Conservation (phyloP, 2,113 vertebrate species). For the Euleptes europaea region DNA sequence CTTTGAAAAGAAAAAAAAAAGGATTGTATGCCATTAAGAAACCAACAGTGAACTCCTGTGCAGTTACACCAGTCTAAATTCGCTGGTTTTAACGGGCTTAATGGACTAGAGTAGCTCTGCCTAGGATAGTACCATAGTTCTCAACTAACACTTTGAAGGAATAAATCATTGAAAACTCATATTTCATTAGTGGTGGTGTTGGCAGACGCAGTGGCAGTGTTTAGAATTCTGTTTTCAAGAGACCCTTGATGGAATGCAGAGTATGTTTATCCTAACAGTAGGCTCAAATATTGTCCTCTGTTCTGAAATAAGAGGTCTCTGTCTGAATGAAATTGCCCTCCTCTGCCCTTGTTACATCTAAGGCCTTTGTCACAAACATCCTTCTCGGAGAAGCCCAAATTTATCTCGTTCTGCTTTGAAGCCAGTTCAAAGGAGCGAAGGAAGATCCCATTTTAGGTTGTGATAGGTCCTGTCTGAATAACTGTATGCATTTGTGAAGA, state of each 20-base stretch:
- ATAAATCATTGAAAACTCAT: conserved; percentile 27
- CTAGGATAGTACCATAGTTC: background rate
- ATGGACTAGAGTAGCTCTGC: too few species aligned
- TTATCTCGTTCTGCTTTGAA: conserved; percentile 79
- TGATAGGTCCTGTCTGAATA: conserved; percentile 48
- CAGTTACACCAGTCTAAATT: too few species aligned
- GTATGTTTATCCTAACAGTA: conserved; percentile 68
- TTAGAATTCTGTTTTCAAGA: conserved; percentile 18
- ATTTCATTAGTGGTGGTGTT: conserved; percentile 54
- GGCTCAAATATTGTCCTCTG: conserved; percentile 33
- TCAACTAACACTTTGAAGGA: conserved; percentile 19
- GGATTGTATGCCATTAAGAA: conserved; percentile 1
- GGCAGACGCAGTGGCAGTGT: conserved; percentile 21
- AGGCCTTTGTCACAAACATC: conserved; percentile 60
- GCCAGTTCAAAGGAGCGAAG: conserved; percentile 71
- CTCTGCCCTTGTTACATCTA: conserved; percentile 61
- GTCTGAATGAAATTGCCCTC: conserved; percentile 64
- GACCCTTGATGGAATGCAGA: conserved; percentile 22
- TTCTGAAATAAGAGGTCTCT: conserved; percentile 57
- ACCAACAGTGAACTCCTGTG: background rate
- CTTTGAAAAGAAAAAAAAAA: conserved; percentile 26
- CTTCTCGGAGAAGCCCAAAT: conserved; percentile 66
- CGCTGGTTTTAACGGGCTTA: too few species aligned
- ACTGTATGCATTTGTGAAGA: conserved; percentile 61
- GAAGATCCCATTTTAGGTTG: conserved; percentile 62